These are phyloP conservation scores for Heliocidaris tuberculata DNA, from an alignment of 35 echinoderm and acorn worm species.

Conservation along the genomic window DNA sequence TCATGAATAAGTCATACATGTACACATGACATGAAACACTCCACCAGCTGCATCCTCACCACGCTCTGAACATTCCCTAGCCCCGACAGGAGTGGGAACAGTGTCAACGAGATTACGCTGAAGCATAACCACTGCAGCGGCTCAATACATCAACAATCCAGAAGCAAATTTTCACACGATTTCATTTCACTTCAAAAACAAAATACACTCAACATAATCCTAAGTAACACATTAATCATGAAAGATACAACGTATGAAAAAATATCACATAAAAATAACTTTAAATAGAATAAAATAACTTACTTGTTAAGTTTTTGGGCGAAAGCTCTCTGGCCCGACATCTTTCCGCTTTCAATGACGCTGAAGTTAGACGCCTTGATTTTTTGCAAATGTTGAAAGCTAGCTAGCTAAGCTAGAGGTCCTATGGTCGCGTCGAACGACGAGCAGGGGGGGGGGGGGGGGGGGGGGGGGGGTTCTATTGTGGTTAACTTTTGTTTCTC, in stretches of 20 bases:
- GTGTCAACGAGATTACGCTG: no score
- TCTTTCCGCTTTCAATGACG: background rate
- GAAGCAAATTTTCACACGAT: background rate
- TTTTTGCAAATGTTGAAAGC: no score
- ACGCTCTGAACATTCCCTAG: no score
- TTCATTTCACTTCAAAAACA: background rate
- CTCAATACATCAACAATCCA: background rate
- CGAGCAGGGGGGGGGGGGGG: no score
- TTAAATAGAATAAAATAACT: background rate
- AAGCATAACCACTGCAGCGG: background rate
- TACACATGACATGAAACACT: no score
- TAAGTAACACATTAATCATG: background rate
- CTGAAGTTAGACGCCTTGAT: background rate
- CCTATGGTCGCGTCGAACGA: no score
- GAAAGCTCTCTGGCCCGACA: slow-evolving; percentile 70
- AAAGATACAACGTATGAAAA: background rate
- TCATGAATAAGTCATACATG: no score
- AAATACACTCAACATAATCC: background rate
- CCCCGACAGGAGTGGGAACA: background rate
- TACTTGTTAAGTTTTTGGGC: slow-evolving; percentile 94
- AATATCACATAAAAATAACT: background rate
- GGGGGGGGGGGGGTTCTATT: no score
- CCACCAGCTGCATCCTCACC: no score
- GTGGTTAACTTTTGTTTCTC: no score
- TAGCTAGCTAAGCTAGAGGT: no score